Conservation (phyloP, 2,113 vertebrate species). For the Grammomys dolichurus region DNA sequence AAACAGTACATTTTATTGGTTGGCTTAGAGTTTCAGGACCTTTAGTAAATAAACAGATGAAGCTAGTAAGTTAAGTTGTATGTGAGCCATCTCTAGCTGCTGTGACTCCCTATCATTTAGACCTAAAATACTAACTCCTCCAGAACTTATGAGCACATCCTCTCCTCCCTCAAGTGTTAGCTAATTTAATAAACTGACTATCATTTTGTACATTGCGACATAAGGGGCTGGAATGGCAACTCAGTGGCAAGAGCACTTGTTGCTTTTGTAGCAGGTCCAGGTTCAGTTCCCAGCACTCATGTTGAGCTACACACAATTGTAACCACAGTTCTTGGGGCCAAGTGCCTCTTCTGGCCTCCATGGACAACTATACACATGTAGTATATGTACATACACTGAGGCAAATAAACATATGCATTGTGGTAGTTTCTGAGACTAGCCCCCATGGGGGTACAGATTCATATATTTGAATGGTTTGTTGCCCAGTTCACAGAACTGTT, state of each 20-base stretch:
- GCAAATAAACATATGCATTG: background rate
- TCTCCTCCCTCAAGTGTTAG: background rate
- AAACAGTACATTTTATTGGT: background rate
- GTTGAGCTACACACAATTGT: background rate
- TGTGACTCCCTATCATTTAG: background rate
- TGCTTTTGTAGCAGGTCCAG: background rate
- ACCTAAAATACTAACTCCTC: background rate
- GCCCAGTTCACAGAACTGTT: background rate
- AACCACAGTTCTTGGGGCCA: background rate
- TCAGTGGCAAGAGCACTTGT: background rate
- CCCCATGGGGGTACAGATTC: background rate
- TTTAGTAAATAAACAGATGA: constrained; percentile 28
- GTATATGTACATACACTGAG: background rate
- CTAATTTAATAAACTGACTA: background rate
- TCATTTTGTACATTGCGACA: background rate
- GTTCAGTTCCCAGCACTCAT: background rate
- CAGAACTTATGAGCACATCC: background rate
- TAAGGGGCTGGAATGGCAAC: background rate
- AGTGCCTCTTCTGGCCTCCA: background rate
- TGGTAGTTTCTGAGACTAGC: background rate
- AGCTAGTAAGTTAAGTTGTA: background rate
- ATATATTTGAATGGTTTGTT: background rate
- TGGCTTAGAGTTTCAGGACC: background rate
- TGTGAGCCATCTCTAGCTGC: background rate
- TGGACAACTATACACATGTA: background rate